Percentiles rank a stretch among this genome's conserved stretches.
Evolutionary conservation across 2,888 invertebrate genomes (phyloP).

Genomic region (Mythimna ferrago): DNA sequence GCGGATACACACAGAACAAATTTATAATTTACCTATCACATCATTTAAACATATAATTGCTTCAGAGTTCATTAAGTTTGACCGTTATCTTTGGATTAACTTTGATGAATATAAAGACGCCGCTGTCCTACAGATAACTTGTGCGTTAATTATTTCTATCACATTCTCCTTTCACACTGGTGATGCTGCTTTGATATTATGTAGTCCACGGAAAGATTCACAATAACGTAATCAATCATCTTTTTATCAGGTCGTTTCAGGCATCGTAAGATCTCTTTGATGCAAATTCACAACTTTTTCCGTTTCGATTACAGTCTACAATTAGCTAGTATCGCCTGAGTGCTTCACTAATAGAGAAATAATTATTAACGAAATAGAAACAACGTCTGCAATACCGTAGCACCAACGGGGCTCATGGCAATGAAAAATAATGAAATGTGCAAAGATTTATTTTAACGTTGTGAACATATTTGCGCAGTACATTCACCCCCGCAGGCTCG

Average conservation of each 20-base stretch:
- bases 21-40: constrained; percentile 19
- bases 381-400: constrained; percentile 40
- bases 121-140: constrained; percentile 20
- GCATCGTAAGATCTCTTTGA: constrained; percentile 19
- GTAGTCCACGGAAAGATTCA: constrained; percentile 15
- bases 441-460: constrained; percentile 79
- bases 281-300: constrained; percentile 11
- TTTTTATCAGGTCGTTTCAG: background rate
- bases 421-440: constrained; percentile 66
- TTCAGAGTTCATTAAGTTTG: constrained; percentile 49
- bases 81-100: constrained; percentile 50
- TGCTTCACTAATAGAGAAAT: constrained; percentile 26
- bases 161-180: constrained; percentile 28
- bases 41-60: constrained; percentile 48
- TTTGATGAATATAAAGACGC: constrained; percentile 20
- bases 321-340: background rate
- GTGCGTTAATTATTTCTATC: constrained; percentile 39
- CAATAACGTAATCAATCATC: constrained; percentile 22
- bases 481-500: constrained; percentile 82
- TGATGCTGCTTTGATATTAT: constrained; percentile 10
- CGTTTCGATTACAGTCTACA: constrained; percentile 9
- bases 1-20: background rate
- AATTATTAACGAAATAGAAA: constrained; percentile 25
- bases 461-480: constrained; percentile 80
- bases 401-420: constrained; percentile 42